A percentile compares a stretch with the other conserved stretches of the same genome.
phyloP scores from a whole-genome alignment of 53 echinoderm and acorn worm species.

The Mesocentrotus franciscanus region DNA sequence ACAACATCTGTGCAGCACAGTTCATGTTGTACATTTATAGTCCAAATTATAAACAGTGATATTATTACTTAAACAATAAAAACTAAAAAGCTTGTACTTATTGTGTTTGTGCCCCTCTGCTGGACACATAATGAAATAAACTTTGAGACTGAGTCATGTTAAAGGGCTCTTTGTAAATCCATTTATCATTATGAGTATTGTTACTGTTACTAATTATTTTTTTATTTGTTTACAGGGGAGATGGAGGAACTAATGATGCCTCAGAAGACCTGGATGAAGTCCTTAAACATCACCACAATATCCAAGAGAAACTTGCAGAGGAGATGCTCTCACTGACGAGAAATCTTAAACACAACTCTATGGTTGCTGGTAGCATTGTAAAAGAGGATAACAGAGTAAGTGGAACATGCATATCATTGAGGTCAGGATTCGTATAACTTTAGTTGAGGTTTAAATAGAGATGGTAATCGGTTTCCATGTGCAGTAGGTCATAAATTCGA shows the following conservation, averaged over 20 bases:
- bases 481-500: too few species aligned
- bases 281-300: slow-evolving; percentile 90
- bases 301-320: slow-evolving; percentile 98
- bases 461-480: too few species aligned
- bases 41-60: too few species aligned
- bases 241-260: slow-evolving; percentile 58
- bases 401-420: not conserved
- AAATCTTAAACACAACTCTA: slow-evolving; percentile 93
- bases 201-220: not conserved
- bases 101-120: too few species aligned
- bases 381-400: slow-evolving; percentile 87
- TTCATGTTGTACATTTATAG: too few species aligned
- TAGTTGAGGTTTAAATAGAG: too few species aligned
- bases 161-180: not conserved
- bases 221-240: slow-evolving; percentile 9
- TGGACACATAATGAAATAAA: not conserved
- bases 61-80: too few species aligned
- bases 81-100: too few species aligned
- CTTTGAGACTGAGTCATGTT: not conserved
- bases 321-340: slow-evolving; percentile 93
- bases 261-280: slow-evolving; percentile 90
- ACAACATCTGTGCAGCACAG: too few species aligned
- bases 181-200: not conserved
- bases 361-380: slow-evolving; percentile 89
- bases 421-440: too few species aligned